Base-by-base conservation (phyloP, 2,888 invertebrate species). In the Leucoptera coffeella region DNA sequence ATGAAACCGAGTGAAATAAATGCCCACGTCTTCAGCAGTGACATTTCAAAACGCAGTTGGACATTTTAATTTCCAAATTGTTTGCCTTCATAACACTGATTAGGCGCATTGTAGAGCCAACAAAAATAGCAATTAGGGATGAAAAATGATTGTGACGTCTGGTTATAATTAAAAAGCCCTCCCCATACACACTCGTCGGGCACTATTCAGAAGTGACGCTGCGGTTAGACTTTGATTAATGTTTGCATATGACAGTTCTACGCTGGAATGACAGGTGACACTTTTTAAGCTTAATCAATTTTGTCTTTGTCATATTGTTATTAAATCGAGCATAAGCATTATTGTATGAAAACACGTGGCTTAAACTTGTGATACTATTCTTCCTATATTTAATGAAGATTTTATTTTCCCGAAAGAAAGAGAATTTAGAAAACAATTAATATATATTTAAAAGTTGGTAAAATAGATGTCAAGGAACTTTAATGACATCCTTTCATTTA, bases 91-190 rank as follows among this genome's bases (percentile, higher is more conserved):
- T 55, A 58, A 61, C 45, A 49, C 47, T 64, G 58, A 65, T 65
- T 61, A 60, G 55, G 47, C 50, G 50, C 51, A 61, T 58, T 47
- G 50, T 41, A 40, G 41, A 40, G 43, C 40, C 39, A 40, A 52
- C 48, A 50, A 47, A 54, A 58, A 57, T 49, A 51, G 53, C 62
- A 59, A 65, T 67, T 65, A 61, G 47, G 57, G 48, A 59, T 69
- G 69, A 69, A 67, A 64, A 69, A 69, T 67, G 64, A 64, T 62
- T 48, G 60, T 58, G 59, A 53, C 50, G 38, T 36, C 35, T 49
- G 46, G 46, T 48, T 50, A 54, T 69, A 65, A 69, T 69, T 69
- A 69, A 69, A 69, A 65, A 51, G 49, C 50, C 47, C 45, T 8
- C 51, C 46, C 48, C 53, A 51, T 47, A 43, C 52, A 43, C 40